These are phyloP conservation scores for Orycteropus afer DNA, from an alignment of 2,113 vertebrate genomes.

Conservation along the genomic window DNA sequence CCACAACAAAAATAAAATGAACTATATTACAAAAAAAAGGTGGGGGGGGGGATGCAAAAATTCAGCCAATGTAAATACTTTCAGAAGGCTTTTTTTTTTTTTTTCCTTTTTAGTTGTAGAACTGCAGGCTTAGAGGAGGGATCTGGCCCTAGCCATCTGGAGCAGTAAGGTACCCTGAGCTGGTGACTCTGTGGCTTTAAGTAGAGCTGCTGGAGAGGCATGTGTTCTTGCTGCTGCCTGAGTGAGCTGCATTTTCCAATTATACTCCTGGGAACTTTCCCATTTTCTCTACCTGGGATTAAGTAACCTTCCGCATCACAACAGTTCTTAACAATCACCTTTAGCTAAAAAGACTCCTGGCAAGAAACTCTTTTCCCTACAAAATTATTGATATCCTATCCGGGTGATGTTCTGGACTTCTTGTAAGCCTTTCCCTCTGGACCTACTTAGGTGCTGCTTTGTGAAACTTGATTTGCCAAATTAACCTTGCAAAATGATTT, in stretches of 20 bases:
- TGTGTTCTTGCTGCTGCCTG: background rate
- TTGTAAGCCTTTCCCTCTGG: background rate
- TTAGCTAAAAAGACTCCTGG: background rate
- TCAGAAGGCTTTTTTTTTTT: background rate
- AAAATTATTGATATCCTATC: background rate
- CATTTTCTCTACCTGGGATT: background rate
- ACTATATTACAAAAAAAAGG: background rate
- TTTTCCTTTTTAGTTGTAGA: background rate
- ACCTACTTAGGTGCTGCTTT: background rate
- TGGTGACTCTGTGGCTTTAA: background rate
- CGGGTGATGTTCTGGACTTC: background rate
- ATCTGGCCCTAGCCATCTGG: background rate
- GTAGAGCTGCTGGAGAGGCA: background rate
- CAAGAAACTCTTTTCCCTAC: background rate
- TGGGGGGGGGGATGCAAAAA: background rate
- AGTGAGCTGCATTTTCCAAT: background rate
- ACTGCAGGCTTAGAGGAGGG: background rate
- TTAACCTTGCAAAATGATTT: background rate
- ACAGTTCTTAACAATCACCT: background rate
- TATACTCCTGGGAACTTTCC: background rate
- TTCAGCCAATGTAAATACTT: background rate
- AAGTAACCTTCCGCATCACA: background rate
- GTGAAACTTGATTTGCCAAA: background rate
- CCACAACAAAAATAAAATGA: no score
- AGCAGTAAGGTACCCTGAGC: background rate